Percentiles rank a stretch among this genome's conserved stretches.
Conservation (phyloP, 2,113 vertebrate genomes). For the Acrocephalus kingi region DNA sequence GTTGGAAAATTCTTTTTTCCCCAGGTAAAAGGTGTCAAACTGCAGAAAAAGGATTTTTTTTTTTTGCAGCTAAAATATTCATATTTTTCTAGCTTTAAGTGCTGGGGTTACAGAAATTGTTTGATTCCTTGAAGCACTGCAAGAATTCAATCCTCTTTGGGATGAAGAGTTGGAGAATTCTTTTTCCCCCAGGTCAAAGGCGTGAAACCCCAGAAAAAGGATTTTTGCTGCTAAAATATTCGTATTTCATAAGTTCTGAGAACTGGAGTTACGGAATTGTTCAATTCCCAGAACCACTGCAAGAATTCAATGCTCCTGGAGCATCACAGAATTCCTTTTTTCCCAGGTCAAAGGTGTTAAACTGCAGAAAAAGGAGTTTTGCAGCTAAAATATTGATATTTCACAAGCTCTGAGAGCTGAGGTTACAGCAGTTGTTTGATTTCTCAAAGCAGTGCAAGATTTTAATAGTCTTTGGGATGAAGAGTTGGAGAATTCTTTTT, state of each 20-base stretch:
- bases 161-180: not conserved
- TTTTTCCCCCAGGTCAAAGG: not conserved
- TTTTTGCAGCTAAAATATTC: not conserved
- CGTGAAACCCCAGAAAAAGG: not conserved
- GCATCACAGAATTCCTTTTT: too few species aligned
- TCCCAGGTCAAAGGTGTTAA: not conserved
- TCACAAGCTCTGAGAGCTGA: too few species aligned
- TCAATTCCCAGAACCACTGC: not conserved
- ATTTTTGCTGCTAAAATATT: not conserved
- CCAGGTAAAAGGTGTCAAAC: too few species aligned
- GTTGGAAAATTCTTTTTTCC: too few species aligned
- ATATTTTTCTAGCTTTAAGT: too few species aligned
- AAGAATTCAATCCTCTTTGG: fast-evolving
- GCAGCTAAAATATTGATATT: too few species aligned
- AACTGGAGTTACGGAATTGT: not conserved
- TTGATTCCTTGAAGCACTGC: not conserved
- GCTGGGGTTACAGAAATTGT: not conserved
- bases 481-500: too few species aligned
- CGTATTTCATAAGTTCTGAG: not conserved
- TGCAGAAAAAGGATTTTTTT: too few species aligned
- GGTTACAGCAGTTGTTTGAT: too few species aligned
- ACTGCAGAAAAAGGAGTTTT: not conserved
- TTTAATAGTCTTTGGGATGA: too few species aligned
- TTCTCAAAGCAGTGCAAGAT: too few species aligned
- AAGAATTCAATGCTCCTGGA: not conserved